Base-by-base conservation (phyloP, 2,797 vertebrate genomes). In the Adrianichthys oophorus region DNA sequence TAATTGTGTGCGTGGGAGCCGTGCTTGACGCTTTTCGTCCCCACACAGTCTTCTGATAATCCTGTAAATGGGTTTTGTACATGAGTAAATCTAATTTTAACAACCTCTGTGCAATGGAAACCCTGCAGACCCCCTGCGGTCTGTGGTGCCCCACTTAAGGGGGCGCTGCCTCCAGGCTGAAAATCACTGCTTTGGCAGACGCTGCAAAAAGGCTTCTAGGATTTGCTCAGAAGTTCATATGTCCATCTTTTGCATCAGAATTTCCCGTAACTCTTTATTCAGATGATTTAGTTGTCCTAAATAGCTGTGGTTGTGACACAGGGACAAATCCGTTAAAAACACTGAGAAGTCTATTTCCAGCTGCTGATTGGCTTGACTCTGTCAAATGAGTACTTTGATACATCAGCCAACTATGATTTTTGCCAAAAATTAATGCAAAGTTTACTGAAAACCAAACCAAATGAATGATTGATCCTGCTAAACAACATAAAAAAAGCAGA, bases 41-140 rank as follows among this genome's bases (percentile, higher is more conserved):
- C 7, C 45, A 19, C 45, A 47, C 45, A 47, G 45, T 21, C 21
- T 47, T 47, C 15, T 47, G 19, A 47, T 47, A 47, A 47, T 47
- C 45, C 45, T 21, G 45, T 47, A 47, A 47, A 47, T 21, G 45
- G 23, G 45, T 23, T 47, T 47, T 23, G 45, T 23, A 23, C 17
- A 21, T 29, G 5, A 43, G 19, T 29, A 55, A 50, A 47, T 47
- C 18, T 21, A 46, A 46, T 46, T 21, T 14, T 21, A 19, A 46
- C 45, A 21, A 46, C 13, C 45, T 21, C 45, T 18, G 45, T 46
- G 45, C 18, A 46, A 19, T 46, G 18, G 32, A 7, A 44, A 44
- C 42, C 42, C n/a, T 45, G 12, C 32, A 37, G 32, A 37, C 32
- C 32, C 32, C 32, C 43, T 45, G 43, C 18, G 43, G 18, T 45